Evolutionary conservation across 1,140 invertebrate species (phyloP).

Genomic region (Drosophila teissieri): DNA sequence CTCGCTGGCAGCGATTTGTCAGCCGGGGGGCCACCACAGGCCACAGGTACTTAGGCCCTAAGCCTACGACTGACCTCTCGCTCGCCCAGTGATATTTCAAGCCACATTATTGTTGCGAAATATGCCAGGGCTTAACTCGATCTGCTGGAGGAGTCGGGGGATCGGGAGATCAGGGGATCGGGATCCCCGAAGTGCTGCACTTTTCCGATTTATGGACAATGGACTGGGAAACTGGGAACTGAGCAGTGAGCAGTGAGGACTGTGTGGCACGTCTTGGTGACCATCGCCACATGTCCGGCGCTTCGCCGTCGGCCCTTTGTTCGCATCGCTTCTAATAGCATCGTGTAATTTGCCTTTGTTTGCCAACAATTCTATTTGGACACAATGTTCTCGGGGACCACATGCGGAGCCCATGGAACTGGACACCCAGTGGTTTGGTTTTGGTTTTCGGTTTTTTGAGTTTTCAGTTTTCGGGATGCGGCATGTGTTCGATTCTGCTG

Average conservation of each 20-base stretch:
- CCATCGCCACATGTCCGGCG: slow-evolving; percentile 63
- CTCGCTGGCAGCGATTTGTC: slow-evolving; percentile 69
- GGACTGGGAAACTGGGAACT: slow-evolving; percentile 17
- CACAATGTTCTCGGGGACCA: slow-evolving; percentile 65
- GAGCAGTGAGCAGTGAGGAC: no score
- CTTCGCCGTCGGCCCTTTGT: slow-evolving; percentile 71
- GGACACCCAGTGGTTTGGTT: slow-evolving; percentile 21
- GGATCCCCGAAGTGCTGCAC: slow-evolving; percentile 8
- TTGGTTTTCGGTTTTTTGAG: neutral
- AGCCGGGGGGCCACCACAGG: slow-evolving; percentile 47
- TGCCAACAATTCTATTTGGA: slow-evolving; percentile 82
- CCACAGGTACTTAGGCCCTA: slow-evolving; percentile 35
- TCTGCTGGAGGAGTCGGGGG: slow-evolving; percentile 4
- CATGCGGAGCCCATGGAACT: slow-evolving; percentile 57
- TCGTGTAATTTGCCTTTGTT: slow-evolving; percentile 80
- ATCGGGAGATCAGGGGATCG: slow-evolving; percentile 11
- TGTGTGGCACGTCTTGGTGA: slow-evolving; percentile 18
- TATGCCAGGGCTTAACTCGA: slow-evolving; percentile 42
- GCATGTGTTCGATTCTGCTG: slow-evolving; percentile 26
- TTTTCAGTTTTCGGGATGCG: neutral
- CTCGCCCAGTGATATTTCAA: slow-evolving; percentile 68
- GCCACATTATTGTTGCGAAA: slow-evolving; percentile 54
- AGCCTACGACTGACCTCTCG: slow-evolving; percentile 61
- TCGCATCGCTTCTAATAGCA: slow-evolving; percentile 76
- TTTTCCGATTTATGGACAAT: slow-evolving; percentile 53